phyloP scores from a whole-genome alignment of 2,113 vertebrate species.

The Pterophyllum scalare region DNA sequence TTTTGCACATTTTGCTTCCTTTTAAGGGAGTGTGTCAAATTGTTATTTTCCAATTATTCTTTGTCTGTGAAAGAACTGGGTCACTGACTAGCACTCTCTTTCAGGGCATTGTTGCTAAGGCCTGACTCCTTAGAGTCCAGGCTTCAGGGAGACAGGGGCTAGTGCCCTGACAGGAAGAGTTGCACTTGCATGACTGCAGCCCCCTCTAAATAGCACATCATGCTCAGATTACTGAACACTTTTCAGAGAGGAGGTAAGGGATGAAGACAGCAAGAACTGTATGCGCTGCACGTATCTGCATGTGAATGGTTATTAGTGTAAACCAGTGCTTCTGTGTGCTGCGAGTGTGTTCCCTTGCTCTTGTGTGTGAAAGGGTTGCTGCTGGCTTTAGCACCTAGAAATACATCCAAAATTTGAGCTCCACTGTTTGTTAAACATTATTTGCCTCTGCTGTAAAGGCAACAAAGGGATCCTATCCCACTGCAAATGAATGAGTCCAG shows the following conservation, averaged over 20 bases:
- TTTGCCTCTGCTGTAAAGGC: constrained; percentile 63
- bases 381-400: constrained; percentile 46
- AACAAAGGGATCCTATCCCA: constrained; percentile 62
- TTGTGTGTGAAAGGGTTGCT: constrained; percentile 28
- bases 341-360: constrained; percentile 23
- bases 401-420: constrained; percentile 52
- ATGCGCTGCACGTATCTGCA: constrained; percentile 19
- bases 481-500: constrained; percentile 68
- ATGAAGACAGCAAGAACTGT: constrained; percentile 36
- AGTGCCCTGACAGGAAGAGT: constrained; percentile 55
- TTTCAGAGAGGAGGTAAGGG: constrained; percentile 39
- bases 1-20: constrained; percentile 46
- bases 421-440: constrained; percentile 69
- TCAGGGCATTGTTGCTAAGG: constrained; percentile 54
- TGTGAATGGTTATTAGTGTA: constrained; percentile 33
- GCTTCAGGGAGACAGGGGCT: constrained; percentile 53
- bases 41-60: constrained; percentile 62
- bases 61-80: constrained; percentile 72
- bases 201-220: constrained; percentile 57
- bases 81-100: constrained; percentile 63
- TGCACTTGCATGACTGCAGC: constrained; percentile 52
- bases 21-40: constrained; percentile 61
- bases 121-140: constrained; percentile 49
- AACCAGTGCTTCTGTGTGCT: constrained; percentile 6
- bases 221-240: constrained; percentile 61